phyloP scores from a whole-genome alignment of 2,797 vertebrate genomes.

The Betta splendens region DNA sequence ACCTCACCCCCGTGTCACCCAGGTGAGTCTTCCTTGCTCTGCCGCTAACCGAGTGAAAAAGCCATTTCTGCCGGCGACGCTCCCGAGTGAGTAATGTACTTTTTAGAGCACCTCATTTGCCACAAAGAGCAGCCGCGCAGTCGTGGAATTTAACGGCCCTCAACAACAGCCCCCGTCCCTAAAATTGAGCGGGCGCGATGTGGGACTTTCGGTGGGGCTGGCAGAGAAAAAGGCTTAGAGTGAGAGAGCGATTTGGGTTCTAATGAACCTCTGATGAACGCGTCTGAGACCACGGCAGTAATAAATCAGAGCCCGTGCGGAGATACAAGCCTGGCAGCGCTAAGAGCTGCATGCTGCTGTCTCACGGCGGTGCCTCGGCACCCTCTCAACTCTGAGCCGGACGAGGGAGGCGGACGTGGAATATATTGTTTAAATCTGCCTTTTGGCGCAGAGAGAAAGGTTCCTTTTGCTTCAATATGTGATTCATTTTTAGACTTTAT shows the following conservation, averaged over 20 bases:
- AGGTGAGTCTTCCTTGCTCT: conserved; percentile 48
- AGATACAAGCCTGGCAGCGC: conserved; percentile 61
- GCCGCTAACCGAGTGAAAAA: conserved; percentile 51
- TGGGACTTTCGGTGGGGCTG: conserved; percentile 48
- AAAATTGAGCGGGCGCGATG: conserved; percentile 54
- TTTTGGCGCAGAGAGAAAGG: conserved; percentile 5
- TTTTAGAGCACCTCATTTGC: conserved; percentile 51
- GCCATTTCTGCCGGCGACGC: conserved; percentile 30
- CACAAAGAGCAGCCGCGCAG: conserved; percentile 35
- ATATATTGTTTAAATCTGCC: conserved; percentile 26
- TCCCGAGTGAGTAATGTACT: conserved; percentile 58
- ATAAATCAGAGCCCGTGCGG: conserved; percentile 70
- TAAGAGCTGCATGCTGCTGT: conserved; percentile 49
- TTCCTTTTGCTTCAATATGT: not conserved
- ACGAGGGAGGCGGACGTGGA: conserved; percentile 21
- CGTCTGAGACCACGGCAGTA: conserved; percentile 54
- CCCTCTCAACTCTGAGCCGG: conserved; percentile 22
- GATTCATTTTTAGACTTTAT: conserved; percentile 2
- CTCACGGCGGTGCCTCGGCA: conserved; percentile 51
- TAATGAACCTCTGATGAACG: conserved; percentile 76
- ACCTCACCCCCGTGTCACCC: conserved; percentile 24
- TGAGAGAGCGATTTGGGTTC: conserved; percentile 74
- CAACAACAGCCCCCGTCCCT: conserved; percentile 39
- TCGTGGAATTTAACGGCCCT: conserved; percentile 31
- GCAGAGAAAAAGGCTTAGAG: conserved; percentile 53